Conservation (phyloP, 2,797 vertebrate species). For the Manis javanica region DNA sequence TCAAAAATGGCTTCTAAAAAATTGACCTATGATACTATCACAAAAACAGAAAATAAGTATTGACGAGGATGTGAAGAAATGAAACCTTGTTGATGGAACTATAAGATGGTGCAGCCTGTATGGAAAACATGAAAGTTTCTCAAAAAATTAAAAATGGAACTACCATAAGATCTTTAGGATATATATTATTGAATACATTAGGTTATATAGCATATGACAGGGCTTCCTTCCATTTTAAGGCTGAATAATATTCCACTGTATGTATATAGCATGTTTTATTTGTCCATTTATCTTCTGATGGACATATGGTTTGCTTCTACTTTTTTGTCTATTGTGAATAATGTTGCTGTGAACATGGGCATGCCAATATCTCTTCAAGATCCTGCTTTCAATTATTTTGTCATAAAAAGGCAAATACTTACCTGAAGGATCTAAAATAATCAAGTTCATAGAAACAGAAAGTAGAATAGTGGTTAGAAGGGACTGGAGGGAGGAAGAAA, state of each 20-base stretch:
- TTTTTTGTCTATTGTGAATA: too few relatives aligned
- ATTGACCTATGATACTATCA: background rate
- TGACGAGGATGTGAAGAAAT: background rate
- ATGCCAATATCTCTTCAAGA: too few relatives aligned
- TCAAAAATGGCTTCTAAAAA: constrained; percentile 43
- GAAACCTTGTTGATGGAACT: background rate
- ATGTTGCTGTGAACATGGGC: too few relatives aligned
- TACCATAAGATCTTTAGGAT: background rate
- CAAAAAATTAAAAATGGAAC: constrained; percentile 46
- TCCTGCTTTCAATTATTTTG: too few relatives aligned
- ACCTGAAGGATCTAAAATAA: background rate
- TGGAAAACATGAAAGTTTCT: constrained; percentile 34
- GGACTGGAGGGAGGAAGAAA: background rate
- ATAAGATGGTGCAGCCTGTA: background rate
- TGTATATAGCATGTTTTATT: too few relatives aligned
- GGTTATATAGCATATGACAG: too few relatives aligned
- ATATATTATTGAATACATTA: too few relatives aligned
- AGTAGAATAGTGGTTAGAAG: background rate
- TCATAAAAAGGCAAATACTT: constrained; percentile 14
- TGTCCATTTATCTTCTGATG: too few relatives aligned
- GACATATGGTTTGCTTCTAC: too few relatives aligned
- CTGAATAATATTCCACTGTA: too few relatives aligned
- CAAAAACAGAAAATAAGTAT: constrained; percentile 6
- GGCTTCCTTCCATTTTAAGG: too few relatives aligned
- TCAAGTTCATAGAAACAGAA: constrained; percentile 49